phyloP scores from a whole-genome alignment of 2,797 vertebrate species.

The Peromyscus nudipes region DNA sequence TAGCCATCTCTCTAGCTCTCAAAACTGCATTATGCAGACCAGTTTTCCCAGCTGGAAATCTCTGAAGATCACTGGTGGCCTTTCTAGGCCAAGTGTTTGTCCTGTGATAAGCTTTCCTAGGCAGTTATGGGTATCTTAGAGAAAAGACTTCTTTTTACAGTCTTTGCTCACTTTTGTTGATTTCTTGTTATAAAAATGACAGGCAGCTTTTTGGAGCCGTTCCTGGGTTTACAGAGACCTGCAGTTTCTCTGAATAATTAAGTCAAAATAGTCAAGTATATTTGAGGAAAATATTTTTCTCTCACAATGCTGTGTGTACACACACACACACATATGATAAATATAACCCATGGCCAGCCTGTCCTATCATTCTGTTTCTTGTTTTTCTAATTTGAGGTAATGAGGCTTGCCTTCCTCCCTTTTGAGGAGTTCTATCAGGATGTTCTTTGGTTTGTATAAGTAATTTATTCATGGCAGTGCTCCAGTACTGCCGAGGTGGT shows the following conservation, averaged over 20 bases:
- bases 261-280: not conserved
- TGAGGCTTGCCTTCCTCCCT: not conserved
- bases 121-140: not conserved
- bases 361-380: not conserved
- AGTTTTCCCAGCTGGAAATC: not conserved
- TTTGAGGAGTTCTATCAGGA: constrained; percentile 41
- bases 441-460: not conserved
- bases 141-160: not conserved
- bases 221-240: not conserved
- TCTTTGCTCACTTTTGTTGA: not conserved
- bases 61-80: not conserved
- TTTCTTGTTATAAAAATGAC: not conserved
- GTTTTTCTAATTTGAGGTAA: not conserved
- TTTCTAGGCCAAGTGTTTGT: not conserved
- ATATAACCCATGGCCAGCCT: not conserved
- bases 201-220: not conserved
- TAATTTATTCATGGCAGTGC: not conserved
- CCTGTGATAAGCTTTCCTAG: not conserved
- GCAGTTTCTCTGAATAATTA: constrained; percentile 1
- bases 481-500: not conserved
- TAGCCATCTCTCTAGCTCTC: not conserved
- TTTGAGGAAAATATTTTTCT: not conserved
- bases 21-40: not conserved
- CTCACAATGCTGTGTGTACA: not conserved
- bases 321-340: not conserved